These are phyloP conservation scores for Bovichtus variegatus DNA, from an alignment of 2,797 vertebrate species.

Conservation along the genomic window DNA sequence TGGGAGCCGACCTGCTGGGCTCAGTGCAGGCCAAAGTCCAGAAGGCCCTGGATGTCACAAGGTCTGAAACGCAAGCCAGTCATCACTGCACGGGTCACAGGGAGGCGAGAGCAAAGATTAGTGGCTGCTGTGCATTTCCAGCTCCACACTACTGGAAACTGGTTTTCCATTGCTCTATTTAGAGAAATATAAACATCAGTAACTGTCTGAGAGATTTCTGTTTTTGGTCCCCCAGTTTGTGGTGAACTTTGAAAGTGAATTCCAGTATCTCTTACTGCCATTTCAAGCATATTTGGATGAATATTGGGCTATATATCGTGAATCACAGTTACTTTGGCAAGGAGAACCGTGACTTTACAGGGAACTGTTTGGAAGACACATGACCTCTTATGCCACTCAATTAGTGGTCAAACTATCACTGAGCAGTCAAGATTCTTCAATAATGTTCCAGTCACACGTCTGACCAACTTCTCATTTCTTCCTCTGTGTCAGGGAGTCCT, in stretches of 20 bases:
- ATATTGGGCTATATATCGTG: too few species aligned
- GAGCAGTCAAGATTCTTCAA: background rate
- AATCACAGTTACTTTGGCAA: too few species aligned
- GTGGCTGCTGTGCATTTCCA: background rate
- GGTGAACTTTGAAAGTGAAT: too few species aligned
- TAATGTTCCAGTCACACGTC: conserved; percentile 51
- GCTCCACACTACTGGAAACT: background rate
- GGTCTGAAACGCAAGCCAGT: conserved; percentile 78
- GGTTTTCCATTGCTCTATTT: background rate
- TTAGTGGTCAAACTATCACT: background rate
- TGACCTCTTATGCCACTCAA: background rate
- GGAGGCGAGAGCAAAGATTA: background rate
- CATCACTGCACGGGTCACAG: background rate
- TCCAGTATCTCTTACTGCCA: too few species aligned
- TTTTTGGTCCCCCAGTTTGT: too few species aligned
- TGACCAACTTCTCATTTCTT: conserved; percentile 63
- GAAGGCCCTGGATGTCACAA: conserved; percentile 95
- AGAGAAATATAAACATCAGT: too few species aligned
- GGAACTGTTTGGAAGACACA: background rate
- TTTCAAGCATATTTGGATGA: too few species aligned
- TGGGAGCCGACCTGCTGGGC: conserved; percentile 96
- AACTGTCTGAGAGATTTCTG: too few species aligned
- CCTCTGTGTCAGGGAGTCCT: conserved; percentile 90
- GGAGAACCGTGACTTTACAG: too few species aligned
- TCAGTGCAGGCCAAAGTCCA: conserved; percentile 98